Base-by-base conservation (phyloP, 2,888 invertebrate species). In the Tetheella fluctuosa region DNA sequence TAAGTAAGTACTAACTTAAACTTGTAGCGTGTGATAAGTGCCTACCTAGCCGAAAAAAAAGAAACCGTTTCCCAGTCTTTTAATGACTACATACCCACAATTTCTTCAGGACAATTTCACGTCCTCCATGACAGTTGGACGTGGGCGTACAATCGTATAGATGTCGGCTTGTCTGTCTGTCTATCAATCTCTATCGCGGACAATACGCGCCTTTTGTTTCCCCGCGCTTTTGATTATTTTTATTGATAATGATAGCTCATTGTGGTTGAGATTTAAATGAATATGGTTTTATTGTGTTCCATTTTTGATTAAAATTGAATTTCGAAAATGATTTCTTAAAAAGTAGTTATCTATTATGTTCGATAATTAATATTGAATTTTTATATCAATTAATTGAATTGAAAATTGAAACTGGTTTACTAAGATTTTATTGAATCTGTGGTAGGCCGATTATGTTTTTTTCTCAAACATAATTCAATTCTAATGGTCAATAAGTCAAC, bases 61-160 rank as follows among this genome's bases (percentile, higher is more conserved):
- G n/a, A n/a, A n/a, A n/a, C n/a, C n/a, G n/a, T n/a, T n/a, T n/a
- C n/a, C n/a, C n/a, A n/a, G n/a, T 13, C 37, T 15, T 2, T 12
- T 42, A 42, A 42, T 42, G 17, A 7, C 8, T 7, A 30, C 30
- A 30, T 10, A 6, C 30, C 10, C 8, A 8, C 17, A 17, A 17
- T 17, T 42, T 48, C 48, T 48, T 48, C 48, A 48, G 20, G 20
- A 48, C 48, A 20, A 20, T 48, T 48, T 10, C 20, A 48, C n/a
- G 5, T 42, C 39, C 39, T 7, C n/a, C 48, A 48, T 34, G 34
- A 20, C 2, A n/a, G n/a, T 0, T 17, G 10, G 48, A 55, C 23
- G 54, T 55, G n/a, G 55, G 15, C 20, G 34, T 55, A 55, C 54
- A 54, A 54, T 54, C 54, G 34, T 25, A 54, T n/a, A 39, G 39